Conservation (phyloP, 2,797 vertebrate genomes). For the Acanthopagrus latus region DNA sequence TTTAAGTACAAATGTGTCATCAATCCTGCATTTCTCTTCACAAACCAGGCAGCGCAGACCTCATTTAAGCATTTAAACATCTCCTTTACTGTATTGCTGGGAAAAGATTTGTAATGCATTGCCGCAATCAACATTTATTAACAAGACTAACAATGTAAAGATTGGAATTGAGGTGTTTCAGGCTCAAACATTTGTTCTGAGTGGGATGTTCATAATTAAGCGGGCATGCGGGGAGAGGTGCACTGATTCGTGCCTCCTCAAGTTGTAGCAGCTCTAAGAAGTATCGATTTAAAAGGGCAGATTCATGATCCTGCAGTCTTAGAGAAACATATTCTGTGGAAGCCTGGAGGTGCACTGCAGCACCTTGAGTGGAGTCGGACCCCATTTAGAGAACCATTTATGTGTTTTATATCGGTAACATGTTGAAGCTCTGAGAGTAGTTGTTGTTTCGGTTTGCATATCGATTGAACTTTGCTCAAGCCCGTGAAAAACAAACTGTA, state of each 20-base stretch:
- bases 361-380: conserved; percentile 3
- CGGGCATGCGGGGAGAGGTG: conserved; percentile 8
- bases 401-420: conserved; percentile 28
- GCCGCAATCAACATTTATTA: conserved; percentile 45
- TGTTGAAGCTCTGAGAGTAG: conserved; percentile 10
- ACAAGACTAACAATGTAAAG: conserved; percentile 32
- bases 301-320: conserved; percentile 12
- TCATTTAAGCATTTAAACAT: conserved; percentile 46
- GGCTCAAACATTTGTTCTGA: conserved; percentile 37
- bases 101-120: conserved; percentile 40
- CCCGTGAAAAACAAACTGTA: conserved; percentile 27
- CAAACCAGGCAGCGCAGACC: conserved; percentile 22
- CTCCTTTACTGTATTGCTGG: conserved; percentile 28
- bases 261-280: conserved; percentile 12
- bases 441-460: conserved; percentile 44
- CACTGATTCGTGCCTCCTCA: conserved; percentile 20
- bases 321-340: not conserved
- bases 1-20: conserved; percentile 8
- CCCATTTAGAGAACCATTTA: conserved; percentile 28
- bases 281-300: conserved; percentile 38
- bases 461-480: conserved; percentile 38
- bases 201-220: conserved; percentile 44
- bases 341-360: not conserved
- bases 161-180: conserved; percentile 12
- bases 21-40: conserved; percentile 14